Evolutionary conservation across 2,888 invertebrate species (phyloP).

Genomic region (Dynastes tityus): DNA sequence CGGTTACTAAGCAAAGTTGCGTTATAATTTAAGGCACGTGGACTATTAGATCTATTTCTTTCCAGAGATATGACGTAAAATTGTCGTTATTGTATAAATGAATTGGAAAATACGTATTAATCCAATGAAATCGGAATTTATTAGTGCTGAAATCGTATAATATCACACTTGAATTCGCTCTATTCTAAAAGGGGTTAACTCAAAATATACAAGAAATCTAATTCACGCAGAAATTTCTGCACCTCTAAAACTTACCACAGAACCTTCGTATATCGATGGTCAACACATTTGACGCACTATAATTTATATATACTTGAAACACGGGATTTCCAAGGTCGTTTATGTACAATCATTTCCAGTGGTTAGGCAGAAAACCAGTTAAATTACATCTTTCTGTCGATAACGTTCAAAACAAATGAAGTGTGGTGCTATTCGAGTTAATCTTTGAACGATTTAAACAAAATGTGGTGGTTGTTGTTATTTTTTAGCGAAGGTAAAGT

Average conservation of each 20-base stretch:
- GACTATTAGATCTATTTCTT: neutral
- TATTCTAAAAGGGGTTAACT: no score
- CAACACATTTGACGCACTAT: conserved; percentile 42
- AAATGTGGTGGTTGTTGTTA: conserved; percentile 23
- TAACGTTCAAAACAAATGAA: conserved; percentile 31
- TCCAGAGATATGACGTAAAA: no score
- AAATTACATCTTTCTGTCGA: conserved; percentile 20
- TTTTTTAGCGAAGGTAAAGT: conserved; percentile 11
- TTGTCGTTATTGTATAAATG: no score
- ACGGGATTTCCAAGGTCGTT: conserved; percentile 58
- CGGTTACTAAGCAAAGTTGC: neutral
- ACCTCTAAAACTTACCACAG: neutral
- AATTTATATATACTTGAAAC: conserved; percentile 51
- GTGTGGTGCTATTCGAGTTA: neutral
- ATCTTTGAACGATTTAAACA: neutral
- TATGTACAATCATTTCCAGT: conserved; percentile 15
- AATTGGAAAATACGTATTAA: no score
- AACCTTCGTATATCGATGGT: conserved; percentile 17
- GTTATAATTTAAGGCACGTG: neutral
- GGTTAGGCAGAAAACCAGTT: conserved; percentile 36
- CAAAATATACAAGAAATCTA: neutral
- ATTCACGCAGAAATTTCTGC: neutral
- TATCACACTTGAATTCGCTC: no score
- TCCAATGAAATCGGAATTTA: no score
- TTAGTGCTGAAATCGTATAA: no score